These are phyloP conservation scores for Sarotherodon lohbergeri DNA, from an alignment of 2,113 vertebrate genomes.

Conservation along the genomic window DNA sequence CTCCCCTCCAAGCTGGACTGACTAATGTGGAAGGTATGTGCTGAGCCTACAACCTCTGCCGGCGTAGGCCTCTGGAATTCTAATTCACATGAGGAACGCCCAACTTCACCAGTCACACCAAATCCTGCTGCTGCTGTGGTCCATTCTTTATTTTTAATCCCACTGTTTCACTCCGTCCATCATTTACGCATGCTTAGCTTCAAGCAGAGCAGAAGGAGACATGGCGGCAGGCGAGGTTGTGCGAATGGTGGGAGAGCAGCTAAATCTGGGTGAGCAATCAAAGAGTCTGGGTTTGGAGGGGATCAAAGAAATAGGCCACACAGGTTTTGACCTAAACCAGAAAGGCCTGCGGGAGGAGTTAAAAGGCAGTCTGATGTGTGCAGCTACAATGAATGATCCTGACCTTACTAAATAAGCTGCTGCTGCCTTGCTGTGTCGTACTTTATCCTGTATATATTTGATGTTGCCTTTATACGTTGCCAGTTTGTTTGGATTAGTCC, in stretches of 20 bases:
- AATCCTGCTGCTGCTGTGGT: constrained; percentile 37
- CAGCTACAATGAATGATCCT: neutral
- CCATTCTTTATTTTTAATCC: constrained; percentile 53
- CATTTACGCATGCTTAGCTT: constrained; percentile 56
- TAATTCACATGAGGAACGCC: constrained; percentile 63
- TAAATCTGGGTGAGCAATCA: constrained; percentile 46
- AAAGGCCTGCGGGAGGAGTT: neutral
- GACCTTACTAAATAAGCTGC: neutral
- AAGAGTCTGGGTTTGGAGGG: constrained; percentile 35
- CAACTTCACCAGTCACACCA: constrained; percentile 52
- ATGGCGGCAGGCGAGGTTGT: neutral
- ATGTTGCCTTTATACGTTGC: neutral
- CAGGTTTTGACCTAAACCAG: constrained; percentile 38
- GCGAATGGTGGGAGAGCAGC: constrained; percentile 1
- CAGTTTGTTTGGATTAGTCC: neutral
- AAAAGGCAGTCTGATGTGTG: neutral
- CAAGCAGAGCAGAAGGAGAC: constrained; percentile 39
- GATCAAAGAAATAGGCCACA: constrained; percentile 51
- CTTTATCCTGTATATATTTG: neutral
- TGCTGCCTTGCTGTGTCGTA: neutral
- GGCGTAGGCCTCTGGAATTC: constrained; percentile 66
- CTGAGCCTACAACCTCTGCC: constrained; percentile 64
- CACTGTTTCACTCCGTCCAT: constrained; percentile 27
- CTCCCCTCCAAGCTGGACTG: constrained; percentile 37
- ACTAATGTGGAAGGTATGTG: constrained; percentile 75